Percentiles rank a stretch among this genome's conserved stretches.
These are phyloP conservation scores for Pyrgilauda ruficollis DNA, from an alignment of 2,113 vertebrate species.

Conservation along the genomic window DNA sequence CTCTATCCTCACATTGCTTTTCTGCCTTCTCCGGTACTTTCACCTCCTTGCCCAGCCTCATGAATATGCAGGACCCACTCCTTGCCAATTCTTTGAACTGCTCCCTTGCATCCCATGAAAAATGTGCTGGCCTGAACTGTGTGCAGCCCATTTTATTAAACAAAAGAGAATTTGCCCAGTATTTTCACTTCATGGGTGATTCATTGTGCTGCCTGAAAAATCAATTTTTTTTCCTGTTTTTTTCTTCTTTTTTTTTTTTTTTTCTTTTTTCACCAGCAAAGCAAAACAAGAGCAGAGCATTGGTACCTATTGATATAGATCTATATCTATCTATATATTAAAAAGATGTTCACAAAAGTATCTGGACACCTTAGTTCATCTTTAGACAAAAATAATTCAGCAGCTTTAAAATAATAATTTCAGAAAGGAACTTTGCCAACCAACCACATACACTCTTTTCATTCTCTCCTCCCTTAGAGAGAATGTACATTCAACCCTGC, in stretches of 20 bases:
- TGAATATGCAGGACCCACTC: constrained; percentile 51
- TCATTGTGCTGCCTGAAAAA: constrained; percentile 50
- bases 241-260: background rate
- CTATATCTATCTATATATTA: background rate
- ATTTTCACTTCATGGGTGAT: constrained; percentile 49
- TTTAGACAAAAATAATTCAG: background rate
- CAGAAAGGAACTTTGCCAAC: background rate
- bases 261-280: background rate
- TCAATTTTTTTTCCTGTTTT: background rate
- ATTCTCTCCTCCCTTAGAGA: background rate
- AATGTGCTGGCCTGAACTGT: constrained; percentile 46
- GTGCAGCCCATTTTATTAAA: constrained; percentile 41
- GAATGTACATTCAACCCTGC: background rate
- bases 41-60: constrained; percentile 56
- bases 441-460: background rate
- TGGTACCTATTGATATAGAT: background rate
- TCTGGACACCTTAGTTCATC: background rate
- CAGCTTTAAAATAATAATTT: background rate
- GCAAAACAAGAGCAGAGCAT: background rate
- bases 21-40: constrained; percentile 38
- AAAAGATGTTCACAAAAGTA: background rate
- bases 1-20: constrained; percentile 42
- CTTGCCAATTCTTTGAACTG: constrained; percentile 58
- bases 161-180: constrained; percentile 52
- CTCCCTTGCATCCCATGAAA: constrained; percentile 59